These are phyloP conservation scores for Turritopsis dohrnii DNA, from an alignment of 30 jellyfish, hydroid and myxozoan species.

Conservation along the genomic window DNA sequence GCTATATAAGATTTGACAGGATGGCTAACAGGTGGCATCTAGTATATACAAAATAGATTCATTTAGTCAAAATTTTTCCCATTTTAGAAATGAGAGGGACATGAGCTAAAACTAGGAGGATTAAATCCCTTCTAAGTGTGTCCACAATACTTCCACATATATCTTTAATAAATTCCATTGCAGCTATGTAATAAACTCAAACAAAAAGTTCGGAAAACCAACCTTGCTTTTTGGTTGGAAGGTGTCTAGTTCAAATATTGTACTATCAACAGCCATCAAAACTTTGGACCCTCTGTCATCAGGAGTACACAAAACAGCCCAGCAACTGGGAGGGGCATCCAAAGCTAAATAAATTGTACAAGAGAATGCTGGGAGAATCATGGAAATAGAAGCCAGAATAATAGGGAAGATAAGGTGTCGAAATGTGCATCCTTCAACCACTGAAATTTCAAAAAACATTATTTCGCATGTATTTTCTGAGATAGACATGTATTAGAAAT, in stretches of 20 bases:
- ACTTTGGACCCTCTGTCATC: constrained; percentile 83
- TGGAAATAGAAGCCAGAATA: not conserved
- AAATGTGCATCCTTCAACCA: no score
- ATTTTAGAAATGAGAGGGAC: not conserved
- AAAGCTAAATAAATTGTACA: constrained; percentile 16
- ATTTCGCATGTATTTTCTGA: no score
- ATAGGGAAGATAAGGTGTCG: not conserved
- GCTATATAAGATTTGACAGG: constrained; percentile 62
- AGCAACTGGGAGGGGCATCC: constrained; percentile 92
- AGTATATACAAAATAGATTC: not conserved
- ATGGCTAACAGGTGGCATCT: constrained; percentile 56
- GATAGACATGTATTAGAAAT: no score
- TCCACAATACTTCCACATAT: no score
- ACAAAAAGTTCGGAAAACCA: no score
- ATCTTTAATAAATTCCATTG: no score
- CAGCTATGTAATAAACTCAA: no score
- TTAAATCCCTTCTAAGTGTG: no score
- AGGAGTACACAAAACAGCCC: constrained; percentile 73
- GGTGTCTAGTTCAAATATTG: constrained; percentile 67
- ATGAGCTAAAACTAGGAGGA: not conserved
- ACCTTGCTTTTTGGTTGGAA: constrained; percentile 81
- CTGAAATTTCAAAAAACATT: no score
- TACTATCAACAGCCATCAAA: constrained; percentile 72
- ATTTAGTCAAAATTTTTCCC: not conserved
- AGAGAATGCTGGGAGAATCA: not conserved